phyloP scores from a whole-genome alignment of 2,113 vertebrate genomes.

The Rhodinocichla rosea region DNA sequence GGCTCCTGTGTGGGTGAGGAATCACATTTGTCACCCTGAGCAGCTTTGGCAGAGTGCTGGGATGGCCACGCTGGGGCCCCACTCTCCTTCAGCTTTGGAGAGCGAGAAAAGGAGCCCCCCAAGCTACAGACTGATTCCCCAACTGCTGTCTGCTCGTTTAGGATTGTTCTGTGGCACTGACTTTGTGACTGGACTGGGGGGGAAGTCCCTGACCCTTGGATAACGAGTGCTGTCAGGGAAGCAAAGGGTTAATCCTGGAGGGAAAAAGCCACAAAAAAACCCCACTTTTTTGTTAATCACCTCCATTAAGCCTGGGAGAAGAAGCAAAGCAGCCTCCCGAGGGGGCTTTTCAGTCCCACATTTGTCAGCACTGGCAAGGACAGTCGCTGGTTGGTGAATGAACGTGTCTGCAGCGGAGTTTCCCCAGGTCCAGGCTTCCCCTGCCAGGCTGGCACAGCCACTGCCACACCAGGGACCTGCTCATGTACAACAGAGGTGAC shows the following conservation, averaged over 20 bases:
- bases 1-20: rapidly evolving
- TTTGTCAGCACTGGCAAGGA: neutral
- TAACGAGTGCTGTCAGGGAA: neutral
- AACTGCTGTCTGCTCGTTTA: neutral
- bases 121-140: neutral
- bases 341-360: neutral
- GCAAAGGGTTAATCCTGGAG: neutral
- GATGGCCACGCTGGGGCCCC: rapidly evolving
- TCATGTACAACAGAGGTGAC: neutral
- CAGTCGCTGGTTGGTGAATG: neutral
- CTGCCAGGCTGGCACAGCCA: neutral
- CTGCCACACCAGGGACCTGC: neutral
- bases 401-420: neutral
- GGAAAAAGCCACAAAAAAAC: neutral
- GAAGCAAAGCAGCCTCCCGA: neutral
- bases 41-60: neutral
- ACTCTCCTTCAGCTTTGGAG: neutral
- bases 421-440: neutral
- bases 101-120: rapidly evolving
- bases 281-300: neutral
- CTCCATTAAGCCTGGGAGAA: neutral
- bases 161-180: neutral
- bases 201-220: neutral
- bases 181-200: neutral
- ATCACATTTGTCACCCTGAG: rapidly evolving